Percentiles rank a stretch among this genome's conserved stretches.
These are phyloP conservation scores for Bergia puertoricense DNA, from an alignment of 92 coral and sea anemone genomes.

Conservation along the genomic window DNA sequence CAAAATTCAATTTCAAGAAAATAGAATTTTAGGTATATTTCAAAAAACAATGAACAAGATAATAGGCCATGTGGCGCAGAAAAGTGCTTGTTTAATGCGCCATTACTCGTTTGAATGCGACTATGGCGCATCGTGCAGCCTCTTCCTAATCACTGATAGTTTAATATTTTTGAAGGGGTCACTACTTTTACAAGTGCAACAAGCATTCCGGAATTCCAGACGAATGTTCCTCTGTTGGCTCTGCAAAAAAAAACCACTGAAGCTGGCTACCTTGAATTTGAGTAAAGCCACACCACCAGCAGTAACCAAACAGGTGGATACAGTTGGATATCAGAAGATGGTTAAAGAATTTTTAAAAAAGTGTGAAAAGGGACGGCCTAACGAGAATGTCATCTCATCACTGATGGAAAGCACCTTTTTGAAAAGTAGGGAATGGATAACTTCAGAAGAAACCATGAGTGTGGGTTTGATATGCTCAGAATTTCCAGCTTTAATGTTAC, in stretches of 20 bases:
- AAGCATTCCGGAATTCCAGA: slow-evolving; percentile 23
- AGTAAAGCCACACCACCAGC: slow-evolving; percentile 1
- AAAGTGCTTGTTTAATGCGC: slow-evolving; percentile 15
- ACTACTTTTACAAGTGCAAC: slow-evolving; percentile 27
- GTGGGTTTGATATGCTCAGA: background rate
- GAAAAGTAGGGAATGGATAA: slow-evolving; percentile 8
- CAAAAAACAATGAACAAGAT: slow-evolving; percentile 2
- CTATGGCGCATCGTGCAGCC: background rate
- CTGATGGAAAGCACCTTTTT: slow-evolving; percentile 1
- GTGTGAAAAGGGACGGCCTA: background rate
- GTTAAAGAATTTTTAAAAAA: background rate
- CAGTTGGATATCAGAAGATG: slow-evolving; percentile 3
- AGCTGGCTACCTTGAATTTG: background rate
- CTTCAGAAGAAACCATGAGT: background rate
- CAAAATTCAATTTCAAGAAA: slow-evolving; percentile 10
- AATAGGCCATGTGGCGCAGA: slow-evolving; percentile 7
- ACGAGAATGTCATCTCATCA: background rate
- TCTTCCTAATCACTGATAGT: slow-evolving; percentile 4
- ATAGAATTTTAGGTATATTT: background rate
- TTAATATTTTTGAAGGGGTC: slow-evolving; percentile 20
- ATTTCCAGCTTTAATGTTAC: slow-evolving; percentile 9
- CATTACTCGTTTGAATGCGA: slow-evolving; percentile 2
- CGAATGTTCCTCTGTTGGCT: slow-evolving; percentile 3
- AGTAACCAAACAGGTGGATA: slow-evolving; percentile 10
- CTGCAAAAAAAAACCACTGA: slow-evolving; percentile 8